A percentile compares a stretch with the other conserved stretches of the same genome.
Conservation (phyloP, 2,113 vertebrate species). For the Castor canadensis region DNA sequence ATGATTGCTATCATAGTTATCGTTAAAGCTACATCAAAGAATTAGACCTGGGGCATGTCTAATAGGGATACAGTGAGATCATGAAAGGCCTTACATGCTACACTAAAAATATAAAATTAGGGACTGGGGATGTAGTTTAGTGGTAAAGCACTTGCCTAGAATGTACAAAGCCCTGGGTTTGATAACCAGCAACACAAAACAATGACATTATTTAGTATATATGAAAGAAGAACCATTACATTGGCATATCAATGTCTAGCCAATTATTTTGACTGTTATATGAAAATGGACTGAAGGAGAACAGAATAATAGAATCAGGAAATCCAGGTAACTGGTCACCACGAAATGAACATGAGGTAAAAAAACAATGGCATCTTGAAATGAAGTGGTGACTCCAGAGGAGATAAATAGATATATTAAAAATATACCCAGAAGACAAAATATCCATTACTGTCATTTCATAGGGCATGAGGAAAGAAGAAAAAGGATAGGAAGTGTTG, state of each 20-base stretch:
- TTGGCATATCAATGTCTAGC: neutral
- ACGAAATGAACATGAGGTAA: neutral
- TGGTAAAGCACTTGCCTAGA: neutral
- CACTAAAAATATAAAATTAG: neutral
- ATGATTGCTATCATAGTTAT: neutral
- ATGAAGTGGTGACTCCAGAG: neutral
- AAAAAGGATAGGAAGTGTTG: neutral
- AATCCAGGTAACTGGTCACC: neutral
- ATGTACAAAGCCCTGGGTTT: neutral
- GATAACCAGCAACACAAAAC: neutral
- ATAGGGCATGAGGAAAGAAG: neutral
- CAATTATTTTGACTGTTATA: neutral
- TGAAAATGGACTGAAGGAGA: neutral
- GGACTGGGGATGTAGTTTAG: neutral
- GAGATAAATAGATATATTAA: neutral
- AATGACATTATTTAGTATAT: neutral
- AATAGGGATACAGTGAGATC: neutral
- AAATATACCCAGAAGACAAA: slow-evolving; percentile 11
- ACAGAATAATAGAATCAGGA: neutral
- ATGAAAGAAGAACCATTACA: neutral
- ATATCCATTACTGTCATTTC: neutral
- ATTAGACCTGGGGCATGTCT: neutral
- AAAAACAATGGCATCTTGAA: slow-evolving; percentile 14
- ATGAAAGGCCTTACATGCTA: neutral
- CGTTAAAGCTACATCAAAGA: neutral